Evolutionary conservation across 2,797 vertebrate species (phyloP).

Genomic region (Squalus acanthias): DNA sequence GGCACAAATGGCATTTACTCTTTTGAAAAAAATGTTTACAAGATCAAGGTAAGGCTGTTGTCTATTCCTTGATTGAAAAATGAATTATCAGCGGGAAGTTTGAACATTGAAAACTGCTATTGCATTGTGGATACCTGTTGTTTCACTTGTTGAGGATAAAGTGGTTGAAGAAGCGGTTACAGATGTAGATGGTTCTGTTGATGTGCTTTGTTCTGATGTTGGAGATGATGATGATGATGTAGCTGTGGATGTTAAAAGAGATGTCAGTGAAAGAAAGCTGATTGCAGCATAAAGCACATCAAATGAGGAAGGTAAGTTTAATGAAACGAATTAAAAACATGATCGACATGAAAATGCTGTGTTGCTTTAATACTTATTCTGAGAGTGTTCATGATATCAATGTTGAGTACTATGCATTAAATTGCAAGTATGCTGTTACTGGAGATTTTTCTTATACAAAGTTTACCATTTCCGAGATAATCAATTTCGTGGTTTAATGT

Average conservation of each 20-base stretch:
- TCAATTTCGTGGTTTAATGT: too few species aligned
- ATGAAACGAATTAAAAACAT: too few species aligned
- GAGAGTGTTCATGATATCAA: not conserved
- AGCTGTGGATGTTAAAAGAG: not conserved
- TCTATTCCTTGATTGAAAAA: not conserved
- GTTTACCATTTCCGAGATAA: not conserved
- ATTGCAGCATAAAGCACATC: not conserved
- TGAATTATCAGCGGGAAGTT: not conserved
- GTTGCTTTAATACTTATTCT: too few species aligned
- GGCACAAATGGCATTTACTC: too few species aligned
- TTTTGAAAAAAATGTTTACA: too few species aligned
- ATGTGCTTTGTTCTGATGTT: not conserved
- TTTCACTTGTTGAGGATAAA: not conserved
- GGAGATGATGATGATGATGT: not conserved
- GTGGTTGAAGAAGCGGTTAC: not conserved
- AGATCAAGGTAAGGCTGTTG: not conserved
- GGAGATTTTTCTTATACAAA: not conserved
- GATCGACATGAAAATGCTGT: too few species aligned
- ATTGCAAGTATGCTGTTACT: not conserved
- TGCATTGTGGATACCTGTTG: too few species aligned
- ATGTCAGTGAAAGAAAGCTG: too few species aligned
- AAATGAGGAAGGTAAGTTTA: not conserved
- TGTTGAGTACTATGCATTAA: not conserved
- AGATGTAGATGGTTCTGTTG: not conserved
- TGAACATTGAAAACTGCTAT: too few species aligned